Percentiles rank a stretch among this genome's conserved stretches.
Conservation (phyloP, 2,888 invertebrate species). For the Helicoverpa assulta region DNA sequence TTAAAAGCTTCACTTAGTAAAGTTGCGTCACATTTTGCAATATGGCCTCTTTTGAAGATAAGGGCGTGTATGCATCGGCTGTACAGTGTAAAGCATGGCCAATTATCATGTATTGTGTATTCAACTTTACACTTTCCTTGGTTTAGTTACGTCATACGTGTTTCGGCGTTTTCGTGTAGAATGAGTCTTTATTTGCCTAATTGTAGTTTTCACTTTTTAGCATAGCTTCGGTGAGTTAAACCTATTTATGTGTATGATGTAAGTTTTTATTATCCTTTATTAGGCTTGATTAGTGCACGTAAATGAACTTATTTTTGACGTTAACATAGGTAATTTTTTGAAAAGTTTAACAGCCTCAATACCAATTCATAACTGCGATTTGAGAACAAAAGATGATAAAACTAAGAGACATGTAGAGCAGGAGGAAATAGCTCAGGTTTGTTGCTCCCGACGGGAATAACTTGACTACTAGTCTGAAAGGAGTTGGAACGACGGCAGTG, state of each 20-base stretch:
- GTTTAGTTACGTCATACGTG: slow-evolving; percentile 32
- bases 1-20: slow-evolving; percentile 37
- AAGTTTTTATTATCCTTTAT: neutral
- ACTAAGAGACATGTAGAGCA: slow-evolving; percentile 6
- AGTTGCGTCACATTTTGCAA: slow-evolving; percentile 48
- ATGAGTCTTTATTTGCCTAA: neutral
- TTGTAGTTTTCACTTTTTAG: neutral
- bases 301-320: no score
- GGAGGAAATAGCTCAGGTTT: slow-evolving; percentile 47
- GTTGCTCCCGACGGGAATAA: slow-evolving; percentile 56
- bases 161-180: neutral
- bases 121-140: slow-evolving; percentile 44
- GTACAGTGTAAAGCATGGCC: slow-evolving; percentile 22
- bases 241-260: neutral
- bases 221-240: neutral
- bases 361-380: neutral
- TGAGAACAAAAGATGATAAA: neutral
- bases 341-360: no score
- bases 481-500: slow-evolving; percentile 9
- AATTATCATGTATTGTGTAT: slow-evolving; percentile 48
- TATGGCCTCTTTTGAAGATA: slow-evolving; percentile 41
- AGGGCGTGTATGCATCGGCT: slow-evolving; percentile 32
- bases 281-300: no score
- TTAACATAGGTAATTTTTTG: no score
- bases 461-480: slow-evolving; percentile 29